Evolutionary conservation across 2,113 vertebrate species (phyloP).

Genomic region (Petromus typicus): DNA sequence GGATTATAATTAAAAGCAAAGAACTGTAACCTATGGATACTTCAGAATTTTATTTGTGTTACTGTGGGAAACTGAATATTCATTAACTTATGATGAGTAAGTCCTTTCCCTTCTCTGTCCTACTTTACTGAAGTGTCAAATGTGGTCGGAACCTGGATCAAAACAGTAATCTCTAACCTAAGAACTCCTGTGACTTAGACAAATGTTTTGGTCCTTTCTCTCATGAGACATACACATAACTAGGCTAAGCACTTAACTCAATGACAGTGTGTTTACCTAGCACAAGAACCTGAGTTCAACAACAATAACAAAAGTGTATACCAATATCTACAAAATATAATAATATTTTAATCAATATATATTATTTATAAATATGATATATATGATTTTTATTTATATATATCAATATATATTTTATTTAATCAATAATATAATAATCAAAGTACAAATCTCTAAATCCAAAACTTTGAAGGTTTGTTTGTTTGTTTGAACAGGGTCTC

Average conservation of each 20-base stretch:
- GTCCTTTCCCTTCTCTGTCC: background rate
- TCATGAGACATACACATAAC: background rate
- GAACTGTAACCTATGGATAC: background rate
- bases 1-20: background rate
- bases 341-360: too few species aligned
- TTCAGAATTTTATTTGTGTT: conserved; percentile 22
- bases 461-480: background rate
- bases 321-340: background rate
- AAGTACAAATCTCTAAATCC: background rate
- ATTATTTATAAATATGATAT: too few species aligned
- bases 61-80: background rate
- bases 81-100: background rate
- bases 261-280: background rate
- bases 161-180: conserved; percentile 23
- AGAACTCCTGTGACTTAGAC: background rate
- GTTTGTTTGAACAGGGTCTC: too few species aligned
- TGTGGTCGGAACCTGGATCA: background rate
- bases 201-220: background rate
- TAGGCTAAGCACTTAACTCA: background rate
- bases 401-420: too few species aligned
- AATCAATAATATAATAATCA: too few species aligned
- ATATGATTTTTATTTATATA: too few species aligned
- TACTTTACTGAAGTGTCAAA: conserved; percentile 22
- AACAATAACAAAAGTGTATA: background rate
- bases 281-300: background rate